Evolutionary conservation across 2,888 invertebrate genomes (phyloP).

Genomic region (Gnatocerus cornutus): DNA sequence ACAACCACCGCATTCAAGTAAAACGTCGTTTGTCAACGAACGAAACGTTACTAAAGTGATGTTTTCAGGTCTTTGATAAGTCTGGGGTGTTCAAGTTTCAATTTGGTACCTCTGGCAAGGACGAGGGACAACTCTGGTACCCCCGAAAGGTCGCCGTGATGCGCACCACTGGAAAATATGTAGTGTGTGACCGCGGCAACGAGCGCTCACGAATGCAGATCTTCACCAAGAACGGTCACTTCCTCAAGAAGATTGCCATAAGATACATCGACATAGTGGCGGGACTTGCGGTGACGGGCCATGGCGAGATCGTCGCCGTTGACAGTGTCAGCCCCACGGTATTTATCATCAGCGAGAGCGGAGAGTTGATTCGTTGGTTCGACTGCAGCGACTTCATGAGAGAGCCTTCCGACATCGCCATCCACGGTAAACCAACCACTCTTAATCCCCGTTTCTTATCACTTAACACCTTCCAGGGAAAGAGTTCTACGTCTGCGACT

Average conservation of each 20-base stretch:
- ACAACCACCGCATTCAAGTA: constrained; percentile 96
- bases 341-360: constrained; percentile 93
- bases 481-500: constrained; percentile 97
- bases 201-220: constrained; percentile 98
- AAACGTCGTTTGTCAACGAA: constrained; percentile 41
- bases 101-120: constrained; percentile 95
- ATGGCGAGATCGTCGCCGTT: constrained; percentile 96
- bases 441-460: too few relatives aligned
- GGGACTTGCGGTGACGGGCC: constrained; percentile 92
- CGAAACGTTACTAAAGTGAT: too few relatives aligned
- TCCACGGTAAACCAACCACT: constrained; percentile 88
- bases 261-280: constrained; percentile 94
- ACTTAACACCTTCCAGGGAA: constrained; percentile 78
- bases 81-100: constrained; percentile 94
- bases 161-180: constrained; percentile 89
- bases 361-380: constrained; percentile 95
- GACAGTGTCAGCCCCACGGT: constrained; percentile 98
- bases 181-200: constrained; percentile 98
- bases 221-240: constrained; percentile 96
- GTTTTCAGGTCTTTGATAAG: constrained; percentile 89
- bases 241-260: constrained; percentile 94
- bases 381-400: constrained; percentile 98
- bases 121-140: constrained; percentile 98
- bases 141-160: constrained; percentile 96
- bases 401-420: constrained; percentile 97